Base-by-base conservation (phyloP, 2,113 vertebrate genomes). In the Sclerurus mexicanus region DNA sequence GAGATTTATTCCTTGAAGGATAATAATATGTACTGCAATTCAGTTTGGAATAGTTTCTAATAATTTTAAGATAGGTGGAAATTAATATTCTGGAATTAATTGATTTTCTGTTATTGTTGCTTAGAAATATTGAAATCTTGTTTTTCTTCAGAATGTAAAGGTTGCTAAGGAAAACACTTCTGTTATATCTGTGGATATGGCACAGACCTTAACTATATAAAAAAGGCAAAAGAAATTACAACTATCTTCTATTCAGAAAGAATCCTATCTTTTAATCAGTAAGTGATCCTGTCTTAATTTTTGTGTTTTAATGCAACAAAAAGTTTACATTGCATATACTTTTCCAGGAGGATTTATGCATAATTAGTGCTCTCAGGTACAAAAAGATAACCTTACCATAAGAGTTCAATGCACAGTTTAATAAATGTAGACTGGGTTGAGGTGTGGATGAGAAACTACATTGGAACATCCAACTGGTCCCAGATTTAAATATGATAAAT, bases 91-190 rank as follows among this genome's bases (percentile, higher is more conserved):
- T 73, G 37, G 75, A 95, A 90, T 87, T 73, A 91, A 96, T 86
- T 95, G 44, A 42, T 66, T 91, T 90, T 52, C 75, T 96, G 46
- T 89, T 95, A 64, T 27, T 96, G 67, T 95, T 93, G 90, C 75
- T 94, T 89, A 94, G 83, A 94, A 84, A 69, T 93, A 96, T 74
- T 83, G 91, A 63, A 95, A 95, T 95, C 95, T 86, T 92, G 58
- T 78, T 96, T 97, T 90, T 55, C 8, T 72, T 81, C 82, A 66
- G 90, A 95, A 86, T 73, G 63, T 22, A 66, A 83, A 21, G 28
- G 97, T 97, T 97, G 94, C 96, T 94, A 97, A 97, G 96, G 97
- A 95, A 96, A 95, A 95, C 25, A 67, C 7, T 63, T 77, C 53
- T 66, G 52, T 92, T 96, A 40, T 95, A 96, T 82, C 91, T 93